Conservation (phyloP, 2,888 invertebrate genomes). For the Agrochola litura region DNA sequence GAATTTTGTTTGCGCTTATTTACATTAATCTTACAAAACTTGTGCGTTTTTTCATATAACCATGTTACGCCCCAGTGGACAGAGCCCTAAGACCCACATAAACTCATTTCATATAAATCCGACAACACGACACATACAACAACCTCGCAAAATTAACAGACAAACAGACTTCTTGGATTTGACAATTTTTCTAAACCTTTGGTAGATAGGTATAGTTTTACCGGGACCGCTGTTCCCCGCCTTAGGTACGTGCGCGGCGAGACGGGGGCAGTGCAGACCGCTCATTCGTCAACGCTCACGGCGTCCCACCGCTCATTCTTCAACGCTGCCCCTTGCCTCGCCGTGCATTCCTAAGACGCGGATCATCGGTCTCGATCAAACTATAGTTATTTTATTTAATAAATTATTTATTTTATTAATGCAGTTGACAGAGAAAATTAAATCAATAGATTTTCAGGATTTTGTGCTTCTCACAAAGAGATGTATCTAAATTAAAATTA, state of each 20-base stretch:
- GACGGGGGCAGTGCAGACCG: no score
- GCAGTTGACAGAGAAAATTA: not conserved
- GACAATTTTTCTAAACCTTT: constrained; percentile 28
- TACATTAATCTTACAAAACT: constrained; percentile 16
- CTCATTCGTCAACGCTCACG: no score
- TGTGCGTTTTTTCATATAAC: constrained; percentile 42
- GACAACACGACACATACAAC: constrained; percentile 60
- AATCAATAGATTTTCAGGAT: not conserved
- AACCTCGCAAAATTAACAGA: constrained; percentile 60
- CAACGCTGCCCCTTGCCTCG: no score
- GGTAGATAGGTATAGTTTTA: no score
- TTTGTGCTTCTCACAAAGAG: not conserved
- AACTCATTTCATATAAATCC: constrained; percentile 48
- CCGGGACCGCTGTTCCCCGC: no score
- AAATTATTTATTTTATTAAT: not conserved
- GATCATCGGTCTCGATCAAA: no score
- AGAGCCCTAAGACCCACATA: constrained; percentile 31
- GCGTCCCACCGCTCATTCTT: no score
- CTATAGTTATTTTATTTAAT: not conserved
- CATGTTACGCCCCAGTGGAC: constrained; percentile 30
- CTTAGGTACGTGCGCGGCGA: no score
- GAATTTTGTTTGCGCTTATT: constrained; percentile 12
- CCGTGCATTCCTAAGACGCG: no score
- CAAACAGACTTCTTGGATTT: constrained; percentile 50
- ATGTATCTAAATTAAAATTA: not conserved